Base-by-base conservation (phyloP, 2,113 vertebrate species). In the Turdus rufiventris region DNA sequence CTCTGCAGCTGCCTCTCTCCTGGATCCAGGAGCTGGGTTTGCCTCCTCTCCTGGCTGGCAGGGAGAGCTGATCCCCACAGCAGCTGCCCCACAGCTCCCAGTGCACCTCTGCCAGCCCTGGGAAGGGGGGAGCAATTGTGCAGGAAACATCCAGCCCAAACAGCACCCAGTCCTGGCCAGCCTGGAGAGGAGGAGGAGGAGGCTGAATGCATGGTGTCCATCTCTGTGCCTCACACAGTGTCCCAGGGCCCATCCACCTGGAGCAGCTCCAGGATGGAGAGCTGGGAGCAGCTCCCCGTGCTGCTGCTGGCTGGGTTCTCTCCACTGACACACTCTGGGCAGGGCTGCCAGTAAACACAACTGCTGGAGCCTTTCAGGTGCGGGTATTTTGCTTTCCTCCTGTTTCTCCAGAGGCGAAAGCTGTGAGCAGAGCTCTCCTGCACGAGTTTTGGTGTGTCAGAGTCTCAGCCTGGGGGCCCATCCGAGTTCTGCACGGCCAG, bases 401-500 rank as follows among this genome's bases (percentile, higher is more conserved):
- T 7, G 0, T 56, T 61, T 53, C 40, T 87, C 53, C 76, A 14
- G 25, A 38, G 34, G 47, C 47, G 23, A 85, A 88, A 67, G 36
- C 33, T 80, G 63, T 0, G 1, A 89, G 84, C 85, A 85, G 63
- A 66, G 76, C 68, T 95, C 2, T 2, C 33, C 18, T 4, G 5
- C 3, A 4, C 47, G 18, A 29, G 29, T 16, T 71, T 24, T 40
- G 77, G 58, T 43, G 77, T 2, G 3, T 33, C 53, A 43, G 15
- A 24, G 40, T 71, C 3, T 0, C 23, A 57, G 72, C 54, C 45
- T 2, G 4, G 25, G 26, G 20, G 1, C 33, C 3, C 13, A 14
- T 18, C 67, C 0, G 0, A 42, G 15, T 6, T 36, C 53, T 60
- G 54, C 17, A 4, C 0, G 2, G 51, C 31, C n/a, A 1, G 3